phyloP scores from a whole-genome alignment of 2,797 vertebrate genomes.

The Enteromius mattozi region DNA sequence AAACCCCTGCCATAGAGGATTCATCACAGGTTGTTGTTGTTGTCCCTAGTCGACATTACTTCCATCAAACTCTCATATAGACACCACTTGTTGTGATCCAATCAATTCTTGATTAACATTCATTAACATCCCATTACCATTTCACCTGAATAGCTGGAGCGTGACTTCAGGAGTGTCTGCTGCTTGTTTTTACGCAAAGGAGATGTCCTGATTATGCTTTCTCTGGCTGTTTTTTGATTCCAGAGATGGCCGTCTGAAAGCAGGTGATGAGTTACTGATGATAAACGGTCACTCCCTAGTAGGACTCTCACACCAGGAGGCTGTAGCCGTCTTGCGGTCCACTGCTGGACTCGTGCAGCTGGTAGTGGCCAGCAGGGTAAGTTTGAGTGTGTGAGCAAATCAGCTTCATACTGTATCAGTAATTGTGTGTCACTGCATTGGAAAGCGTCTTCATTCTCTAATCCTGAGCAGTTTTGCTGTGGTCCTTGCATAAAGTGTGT shows the following conservation, averaged over 20 bases:
- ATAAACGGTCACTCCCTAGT: constrained; percentile 93
- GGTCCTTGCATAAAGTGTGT: constrained; percentile 12
- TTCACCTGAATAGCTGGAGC: not conserved
- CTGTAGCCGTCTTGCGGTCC: constrained; percentile 87
- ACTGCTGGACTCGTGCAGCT: constrained; percentile 89
- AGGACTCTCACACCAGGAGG: constrained; percentile 93
- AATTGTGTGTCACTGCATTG: not conserved
- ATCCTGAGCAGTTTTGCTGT: constrained; percentile 11
- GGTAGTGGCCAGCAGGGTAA: constrained; percentile 92
- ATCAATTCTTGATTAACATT: not conserved
- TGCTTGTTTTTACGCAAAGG: not conserved
- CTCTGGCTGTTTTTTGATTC: constrained; percentile 52
- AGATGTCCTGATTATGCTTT: not conserved
- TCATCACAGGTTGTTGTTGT: not conserved
- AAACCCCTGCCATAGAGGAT: not conserved
- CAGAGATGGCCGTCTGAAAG: constrained; percentile 92
- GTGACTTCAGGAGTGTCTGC: not conserved
- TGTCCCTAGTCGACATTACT: not conserved
- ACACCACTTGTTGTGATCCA: not conserved
- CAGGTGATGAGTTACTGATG: constrained; percentile 93
- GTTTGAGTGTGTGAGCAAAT: constrained; percentile 47
- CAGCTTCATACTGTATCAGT: not conserved
- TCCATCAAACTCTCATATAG: not conserved
- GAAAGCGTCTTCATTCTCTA: not conserved
- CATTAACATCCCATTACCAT: constrained; percentile 3